Conservation (phyloP, 64 coral and sea anemone species). For the Stylophora pistillata region DNA sequence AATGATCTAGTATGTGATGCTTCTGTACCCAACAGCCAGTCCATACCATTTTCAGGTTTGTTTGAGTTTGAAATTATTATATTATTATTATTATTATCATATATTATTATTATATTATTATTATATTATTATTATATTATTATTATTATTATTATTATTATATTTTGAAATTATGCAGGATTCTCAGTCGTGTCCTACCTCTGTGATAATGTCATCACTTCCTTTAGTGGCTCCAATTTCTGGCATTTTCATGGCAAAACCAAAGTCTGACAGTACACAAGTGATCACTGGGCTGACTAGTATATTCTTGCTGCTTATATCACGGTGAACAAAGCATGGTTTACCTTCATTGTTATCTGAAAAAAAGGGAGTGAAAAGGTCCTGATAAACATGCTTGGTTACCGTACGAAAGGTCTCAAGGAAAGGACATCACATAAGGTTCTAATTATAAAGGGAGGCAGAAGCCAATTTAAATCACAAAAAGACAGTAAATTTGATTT, state of each 20-base stretch:
- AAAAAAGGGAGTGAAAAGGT: background rate
- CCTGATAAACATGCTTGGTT: too few relatives aligned
- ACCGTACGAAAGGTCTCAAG: too few relatives aligned
- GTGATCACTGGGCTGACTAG: slow-evolving; percentile 67
- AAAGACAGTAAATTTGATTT: background rate
- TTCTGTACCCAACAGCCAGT: too few relatives aligned
- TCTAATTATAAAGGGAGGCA: too few relatives aligned
- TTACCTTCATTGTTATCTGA: slow-evolving; percentile 35
- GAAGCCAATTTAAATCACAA: background rate
- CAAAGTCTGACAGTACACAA: slow-evolving; percentile 91
- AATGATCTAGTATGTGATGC: too few relatives aligned
- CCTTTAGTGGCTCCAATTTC: slow-evolving; percentile 54
- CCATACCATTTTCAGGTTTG: too few relatives aligned
- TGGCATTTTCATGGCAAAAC: slow-evolving; percentile 94
- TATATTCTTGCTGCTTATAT: slow-evolving; percentile 82
- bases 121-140: too few relatives aligned
- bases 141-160: too few relatives aligned
- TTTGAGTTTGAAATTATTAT: too few relatives aligned
- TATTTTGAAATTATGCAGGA: background rate
- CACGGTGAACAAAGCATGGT: slow-evolving; percentile 80
- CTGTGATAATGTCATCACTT: slow-evolving; percentile 72
- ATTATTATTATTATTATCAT: too few relatives aligned
- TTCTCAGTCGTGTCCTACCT: slow-evolving; percentile 37
- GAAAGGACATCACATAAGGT: too few relatives aligned
- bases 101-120: too few relatives aligned